These are phyloP conservation scores for Cynocephalus volans DNA, from an alignment of 2,113 vertebrate species.

Conservation along the genomic window DNA sequence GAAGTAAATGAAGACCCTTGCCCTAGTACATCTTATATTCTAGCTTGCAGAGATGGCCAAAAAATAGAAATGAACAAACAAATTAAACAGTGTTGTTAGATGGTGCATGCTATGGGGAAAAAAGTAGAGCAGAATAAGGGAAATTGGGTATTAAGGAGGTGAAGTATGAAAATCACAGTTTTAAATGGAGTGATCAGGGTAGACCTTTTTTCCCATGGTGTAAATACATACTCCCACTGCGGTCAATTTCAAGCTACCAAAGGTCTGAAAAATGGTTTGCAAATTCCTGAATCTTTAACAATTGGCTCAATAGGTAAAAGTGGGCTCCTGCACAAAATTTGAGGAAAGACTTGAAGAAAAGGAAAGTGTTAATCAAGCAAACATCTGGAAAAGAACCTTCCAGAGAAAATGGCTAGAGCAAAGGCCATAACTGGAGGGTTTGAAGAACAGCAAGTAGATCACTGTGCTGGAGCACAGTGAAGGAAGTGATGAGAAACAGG, in stretches of 20 bases:
- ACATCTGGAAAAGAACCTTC: not conserved
- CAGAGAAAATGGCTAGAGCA: not conserved
- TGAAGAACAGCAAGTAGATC: not conserved
- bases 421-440: not conserved
- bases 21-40: not conserved
- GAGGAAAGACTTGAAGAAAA: not conserved
- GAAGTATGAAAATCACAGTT: not conserved
- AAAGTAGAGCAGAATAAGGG: not conserved
- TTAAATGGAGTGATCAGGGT: not conserved
- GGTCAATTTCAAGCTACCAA: conserved; percentile 17
- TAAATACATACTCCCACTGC: not conserved
- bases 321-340: not conserved
- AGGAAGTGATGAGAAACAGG: not conserved
- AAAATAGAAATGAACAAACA: not conserved
- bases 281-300: conserved; percentile 47
- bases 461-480: not conserved
- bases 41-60: not conserved
- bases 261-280: not conserved
- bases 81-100: not conserved
- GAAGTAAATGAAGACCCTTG: not conserved
- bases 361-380: not conserved
- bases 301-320: not conserved
- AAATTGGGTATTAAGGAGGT: not conserved
- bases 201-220: not conserved
- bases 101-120: not conserved